Conservation (phyloP, 2,888 invertebrate species). For the Clanis bilineata region DNA sequence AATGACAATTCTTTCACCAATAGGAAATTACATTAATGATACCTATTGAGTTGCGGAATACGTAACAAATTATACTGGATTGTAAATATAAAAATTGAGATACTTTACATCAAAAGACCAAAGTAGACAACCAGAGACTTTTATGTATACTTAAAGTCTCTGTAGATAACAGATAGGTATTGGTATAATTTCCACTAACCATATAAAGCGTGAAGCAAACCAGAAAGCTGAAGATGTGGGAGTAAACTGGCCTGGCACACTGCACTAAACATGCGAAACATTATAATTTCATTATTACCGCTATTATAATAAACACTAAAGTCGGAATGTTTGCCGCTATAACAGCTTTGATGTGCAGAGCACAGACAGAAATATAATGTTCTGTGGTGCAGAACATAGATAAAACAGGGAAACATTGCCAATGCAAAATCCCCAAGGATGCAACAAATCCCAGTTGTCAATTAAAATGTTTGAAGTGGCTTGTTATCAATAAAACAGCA, state of each 20-base stretch:
- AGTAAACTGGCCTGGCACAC: neutral
- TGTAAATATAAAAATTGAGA: too few species aligned
- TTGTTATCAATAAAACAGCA: neutral
- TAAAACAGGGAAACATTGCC: neutral
- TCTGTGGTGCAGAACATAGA: neutral
- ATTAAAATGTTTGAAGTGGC: neutral
- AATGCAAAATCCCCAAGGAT: neutral
- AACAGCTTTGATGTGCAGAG: neutral
- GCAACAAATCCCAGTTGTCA: neutral
- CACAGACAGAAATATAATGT: neutral
- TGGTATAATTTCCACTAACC: neutral
- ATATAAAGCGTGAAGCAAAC: neutral
- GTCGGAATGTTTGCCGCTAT: neutral
- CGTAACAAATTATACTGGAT: too few species aligned
- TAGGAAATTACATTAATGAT: too few species aligned
- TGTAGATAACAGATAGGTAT: neutral
- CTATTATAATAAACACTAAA: neutral
- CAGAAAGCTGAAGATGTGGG: neutral
- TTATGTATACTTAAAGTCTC: too few species aligned
- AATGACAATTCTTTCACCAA: too few species aligned
- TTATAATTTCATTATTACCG: neutral
- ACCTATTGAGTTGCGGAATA: too few species aligned
- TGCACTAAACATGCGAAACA: neutral
- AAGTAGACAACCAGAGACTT: too few species aligned
- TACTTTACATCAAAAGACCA: too few species aligned